phyloP scores from a whole-genome alignment of 2,888 invertebrate species.

The Philopedon plagiatum region DNA sequence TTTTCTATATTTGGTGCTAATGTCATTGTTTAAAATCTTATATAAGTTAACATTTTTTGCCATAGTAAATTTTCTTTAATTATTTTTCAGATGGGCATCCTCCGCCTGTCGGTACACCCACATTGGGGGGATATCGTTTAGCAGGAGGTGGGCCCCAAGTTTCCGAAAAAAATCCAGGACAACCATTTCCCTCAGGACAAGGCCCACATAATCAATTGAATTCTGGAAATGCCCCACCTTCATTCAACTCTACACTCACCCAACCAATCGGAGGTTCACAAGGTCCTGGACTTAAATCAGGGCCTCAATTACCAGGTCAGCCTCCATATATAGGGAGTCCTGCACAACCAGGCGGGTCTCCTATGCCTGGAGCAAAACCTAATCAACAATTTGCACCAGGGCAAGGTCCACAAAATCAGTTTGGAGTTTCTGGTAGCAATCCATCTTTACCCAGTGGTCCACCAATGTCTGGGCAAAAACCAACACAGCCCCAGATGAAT shows the following conservation, averaged over 20 bases:
- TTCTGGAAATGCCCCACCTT: neutral
- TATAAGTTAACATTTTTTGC: too few species aligned
- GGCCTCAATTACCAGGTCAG: conserved; percentile 26
- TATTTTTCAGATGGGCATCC: conserved; percentile 15
- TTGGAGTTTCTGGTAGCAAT: neutral
- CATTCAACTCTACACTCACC: neutral
- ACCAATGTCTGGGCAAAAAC: conserved; percentile 31
- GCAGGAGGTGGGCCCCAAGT: conserved; percentile 14
- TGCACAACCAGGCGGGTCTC: conserved; percentile 14
- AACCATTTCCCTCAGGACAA: conserved; percentile 7
- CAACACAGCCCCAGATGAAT: neutral
- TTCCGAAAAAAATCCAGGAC: conserved; percentile 1
- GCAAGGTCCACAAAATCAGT: conserved; percentile 29
- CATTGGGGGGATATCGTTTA: conserved; percentile 13
- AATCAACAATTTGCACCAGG: conserved; percentile 22
- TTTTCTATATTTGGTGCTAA: too few species aligned
- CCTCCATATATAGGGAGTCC: conserved; percentile 32
- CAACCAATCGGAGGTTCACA: conserved; percentile 6
- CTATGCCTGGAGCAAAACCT: conserved; percentile 1
- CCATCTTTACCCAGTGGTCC: conserved; percentile 12
- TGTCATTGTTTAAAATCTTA: too few species aligned
- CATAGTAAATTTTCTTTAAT: neutral
- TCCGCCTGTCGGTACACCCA: neutral
- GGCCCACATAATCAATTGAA: neutral
- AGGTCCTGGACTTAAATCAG: conserved; percentile 26